These are phyloP conservation scores for Operophtera brumata DNA, from an alignment of 2,888 invertebrate species.

Conservation along the genomic window DNA sequence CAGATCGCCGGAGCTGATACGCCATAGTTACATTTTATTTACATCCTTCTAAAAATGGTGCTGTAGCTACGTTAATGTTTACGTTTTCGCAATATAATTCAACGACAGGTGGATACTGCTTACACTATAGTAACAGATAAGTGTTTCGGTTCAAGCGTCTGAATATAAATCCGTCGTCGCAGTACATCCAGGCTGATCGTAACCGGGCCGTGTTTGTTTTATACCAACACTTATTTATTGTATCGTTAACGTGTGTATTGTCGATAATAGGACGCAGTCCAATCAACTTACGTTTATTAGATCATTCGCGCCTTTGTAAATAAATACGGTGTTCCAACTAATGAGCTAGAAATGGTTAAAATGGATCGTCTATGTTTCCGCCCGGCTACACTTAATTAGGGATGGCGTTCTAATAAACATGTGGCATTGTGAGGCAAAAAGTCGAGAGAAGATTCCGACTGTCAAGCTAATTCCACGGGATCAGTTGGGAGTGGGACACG, in stretches of 20 bases:
- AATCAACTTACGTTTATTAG: conserved; percentile 37
- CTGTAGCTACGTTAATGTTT: conserved; percentile 30
- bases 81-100: conserved; percentile 53
- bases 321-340: conserved; percentile 27
- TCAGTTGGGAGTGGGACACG: conserved; percentile 59
- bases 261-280: conserved; percentile 37
- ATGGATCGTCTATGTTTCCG: conserved; percentile 52
- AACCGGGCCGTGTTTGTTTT: conserved; percentile 62
- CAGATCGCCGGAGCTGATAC: conserved; percentile 10
- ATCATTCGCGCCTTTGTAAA: conserved; percentile 36
- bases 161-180: conserved; percentile 63
- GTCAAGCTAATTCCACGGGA: conserved; percentile 74
- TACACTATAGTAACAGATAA: conserved; percentile 34
- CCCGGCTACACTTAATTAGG: conserved; percentile 73
- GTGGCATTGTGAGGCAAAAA: conserved; percentile 69
- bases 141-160: conserved; percentile 35
- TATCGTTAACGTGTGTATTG: conserved; percentile 48
- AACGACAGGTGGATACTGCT: conserved; percentile 58
- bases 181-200: conserved; percentile 45
- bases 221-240: conserved; percentile 49
- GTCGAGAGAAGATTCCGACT: conserved; percentile 69
- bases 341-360: conserved; percentile 36
- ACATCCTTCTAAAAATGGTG: conserved; percentile 27
- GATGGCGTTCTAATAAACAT: conserved; percentile 62
- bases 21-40: conserved; percentile 26